Conservation (phyloP, 2,113 vertebrate genomes). For the Ictalurus punctatus region DNA sequence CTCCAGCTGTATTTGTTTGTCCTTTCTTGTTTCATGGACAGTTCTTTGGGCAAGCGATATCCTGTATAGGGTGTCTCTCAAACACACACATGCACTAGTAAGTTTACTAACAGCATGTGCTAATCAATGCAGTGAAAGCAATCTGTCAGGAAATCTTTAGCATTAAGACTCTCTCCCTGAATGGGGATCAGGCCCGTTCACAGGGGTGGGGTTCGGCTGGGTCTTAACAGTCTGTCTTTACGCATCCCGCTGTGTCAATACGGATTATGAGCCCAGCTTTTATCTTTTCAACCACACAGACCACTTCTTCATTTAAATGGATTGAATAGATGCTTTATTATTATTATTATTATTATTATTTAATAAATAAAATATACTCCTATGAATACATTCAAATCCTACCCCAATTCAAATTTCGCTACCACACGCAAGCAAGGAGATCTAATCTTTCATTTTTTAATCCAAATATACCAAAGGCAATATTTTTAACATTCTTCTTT, state of each 20-base stretch:
- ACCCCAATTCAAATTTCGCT: conserved; percentile 71
- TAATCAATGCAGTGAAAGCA: conserved; percentile 77
- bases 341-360: conserved; percentile 54
- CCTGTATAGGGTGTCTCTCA: conserved; percentile 12
- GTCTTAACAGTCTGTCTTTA: conserved; percentile 75
- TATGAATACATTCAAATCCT: conserved; percentile 79
- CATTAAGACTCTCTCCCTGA: conserved; percentile 71
- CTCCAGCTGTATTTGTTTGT: conserved; percentile 62
- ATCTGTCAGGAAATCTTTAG: conserved; percentile 81
- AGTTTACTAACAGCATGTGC: conserved; percentile 67
- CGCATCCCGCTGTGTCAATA: conserved; percentile 77
- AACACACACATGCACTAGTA: conserved; percentile 56
- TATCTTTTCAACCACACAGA: conserved; percentile 78
- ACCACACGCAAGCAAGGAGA: conserved; percentile 76
- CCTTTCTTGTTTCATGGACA: conserved; percentile 57
- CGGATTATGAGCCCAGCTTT: conserved; percentile 77
- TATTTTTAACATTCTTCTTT: conserved; percentile 74
- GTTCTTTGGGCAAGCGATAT: conserved; percentile 64
- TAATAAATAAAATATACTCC: conserved; percentile 69
- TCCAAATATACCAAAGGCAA: conserved; percentile 70
- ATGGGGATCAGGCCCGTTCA: conserved; percentile 70
- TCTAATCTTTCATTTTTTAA: conserved; percentile 76
- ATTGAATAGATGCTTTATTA: conserved; percentile 62
- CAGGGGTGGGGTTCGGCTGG: conserved; percentile 66
- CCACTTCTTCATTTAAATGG: conserved; percentile 78